phyloP scores from a whole-genome alignment of 2,113 vertebrate species.

The Glaucidium brasilianum region DNA sequence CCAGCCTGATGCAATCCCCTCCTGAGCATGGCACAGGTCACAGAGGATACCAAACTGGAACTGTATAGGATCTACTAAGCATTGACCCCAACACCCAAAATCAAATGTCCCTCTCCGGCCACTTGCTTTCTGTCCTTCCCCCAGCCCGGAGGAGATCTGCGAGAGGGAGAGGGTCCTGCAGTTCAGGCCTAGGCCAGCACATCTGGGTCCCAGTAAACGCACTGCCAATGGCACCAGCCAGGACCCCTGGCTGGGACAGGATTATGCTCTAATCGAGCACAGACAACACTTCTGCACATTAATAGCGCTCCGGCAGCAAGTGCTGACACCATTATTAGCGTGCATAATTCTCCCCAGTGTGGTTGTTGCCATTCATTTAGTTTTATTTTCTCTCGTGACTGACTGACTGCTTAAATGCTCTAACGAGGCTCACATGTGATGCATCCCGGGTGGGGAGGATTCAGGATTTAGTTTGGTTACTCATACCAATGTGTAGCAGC shows the following conservation, averaged over 20 bases:
- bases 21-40: rapidly evolving
- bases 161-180: neutral
- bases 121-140: neutral
- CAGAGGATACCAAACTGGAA: neutral
- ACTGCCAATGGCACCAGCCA: neutral
- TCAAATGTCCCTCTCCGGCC: rapidly evolving
- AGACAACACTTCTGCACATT: neutral
- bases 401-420: neutral
- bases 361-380: neutral
- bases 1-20: neutral
- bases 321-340: constrained; percentile 8
- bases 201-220: neutral
- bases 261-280: neutral
- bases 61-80: neutral
- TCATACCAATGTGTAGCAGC: neutral
- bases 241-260: neutral
- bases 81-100: neutral
- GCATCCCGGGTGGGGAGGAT: neutral
- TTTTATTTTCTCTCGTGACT: neutral
- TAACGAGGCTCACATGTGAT: neutral
- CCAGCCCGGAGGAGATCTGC: neutral
- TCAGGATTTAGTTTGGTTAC: neutral
- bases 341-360: neutral
- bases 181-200: neutral
- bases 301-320: neutral